Base-by-base conservation (phyloP, 2,113 vertebrate genomes). In the Paraplagusia blochii region DNA sequence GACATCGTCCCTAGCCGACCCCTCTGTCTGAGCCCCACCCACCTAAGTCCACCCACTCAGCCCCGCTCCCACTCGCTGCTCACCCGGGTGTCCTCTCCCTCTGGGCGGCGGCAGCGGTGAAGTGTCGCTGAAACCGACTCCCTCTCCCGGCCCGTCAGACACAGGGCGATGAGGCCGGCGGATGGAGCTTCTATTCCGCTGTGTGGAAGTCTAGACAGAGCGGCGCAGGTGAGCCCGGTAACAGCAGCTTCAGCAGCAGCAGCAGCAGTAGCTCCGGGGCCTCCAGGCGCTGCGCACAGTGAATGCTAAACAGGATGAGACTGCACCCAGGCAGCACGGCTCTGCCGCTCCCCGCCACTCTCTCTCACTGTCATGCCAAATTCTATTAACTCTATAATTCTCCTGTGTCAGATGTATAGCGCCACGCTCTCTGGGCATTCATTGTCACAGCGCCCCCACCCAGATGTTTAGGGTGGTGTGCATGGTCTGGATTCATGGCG, bases 401-500 rank as follows among this genome's bases (percentile, higher is more conserved):
- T 82, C 82, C 68, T 46, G 82, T 86, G 84, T 83, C 80, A 83
- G 80, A 86, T 69, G 77, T 82, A 82, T 81, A 78, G 80, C 79
- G 71, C 75, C 69, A 67, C 76, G 76, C 84, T 84, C 72, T 77
- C 69, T 72, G 73, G 80, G 69, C 76, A 67, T 71, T 66, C 54
- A 72, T 79, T 72, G 85, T 76, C 85, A 87, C 80, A 86, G 85
- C 82, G 85, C 85, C 85, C 80, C 85, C 83, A 71, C 82, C 79
- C 82, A 85, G 80, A 85, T 85, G 80, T 80, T 58, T 63, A 49
- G 57, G 50, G 48, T 38, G 19, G 48, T 53, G 53, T 50, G 42
- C 49, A 17, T n/a, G 56, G 44, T 62, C 46, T 18, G 16, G 18
- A 63, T 43, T 43, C 8, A 14, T 5, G 13, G n/a, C 14, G 14